Base-by-base conservation (phyloP, 2,797 vertebrate genomes). In the Pelobates cultripes region DNA sequence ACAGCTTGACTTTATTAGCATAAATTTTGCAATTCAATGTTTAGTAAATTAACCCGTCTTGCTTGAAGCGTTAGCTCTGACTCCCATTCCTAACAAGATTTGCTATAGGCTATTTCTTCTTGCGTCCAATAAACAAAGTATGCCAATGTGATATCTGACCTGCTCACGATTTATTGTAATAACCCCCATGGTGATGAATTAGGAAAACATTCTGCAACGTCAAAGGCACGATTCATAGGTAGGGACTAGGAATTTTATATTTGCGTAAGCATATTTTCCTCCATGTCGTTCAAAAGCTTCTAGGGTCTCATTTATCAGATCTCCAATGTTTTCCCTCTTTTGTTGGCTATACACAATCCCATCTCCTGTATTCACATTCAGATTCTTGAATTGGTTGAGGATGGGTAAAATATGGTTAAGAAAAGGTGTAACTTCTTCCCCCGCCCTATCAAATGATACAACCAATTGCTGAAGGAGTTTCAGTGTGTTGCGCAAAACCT, bases 371-470 rank as follows among this genome's bases (percentile, higher is more conserved):
- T 97, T 98, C 80, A 94, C 92, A 85, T 96, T 95, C 93, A 94
- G 93, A 87, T 96, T 94, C 95, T 97, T 99, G 90, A 97, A 98
- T 90, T 98, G 94, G 94, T 95, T 98, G 88, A 98, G 88, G 86
- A 97, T 90, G 57, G 95, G 95, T 10, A 99, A 95, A 88, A 99
- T 96, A 89, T 97, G 96, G 1, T 95, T 93, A 90, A 96, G 97
- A 90, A 98, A 98, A 4, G 96, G 96, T 85, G 98, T 96, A 90
- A 99, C 70, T 5, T 92, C 94, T 82, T 91, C 87, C 0, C 94
- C 94, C 86, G 93, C 93, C 90, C 91, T 93, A 53, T 97, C 96
- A 7, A 92, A 94, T 2, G 96, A 98, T 63, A 93, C 88, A 73
- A 97, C 95, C 91, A 98, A 92, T 86, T 97, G 96, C 93, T 98